These are phyloP conservation scores for Mellilla xanthometata DNA, from an alignment of 2,888 invertebrate genomes.

Conservation along the genomic window DNA sequence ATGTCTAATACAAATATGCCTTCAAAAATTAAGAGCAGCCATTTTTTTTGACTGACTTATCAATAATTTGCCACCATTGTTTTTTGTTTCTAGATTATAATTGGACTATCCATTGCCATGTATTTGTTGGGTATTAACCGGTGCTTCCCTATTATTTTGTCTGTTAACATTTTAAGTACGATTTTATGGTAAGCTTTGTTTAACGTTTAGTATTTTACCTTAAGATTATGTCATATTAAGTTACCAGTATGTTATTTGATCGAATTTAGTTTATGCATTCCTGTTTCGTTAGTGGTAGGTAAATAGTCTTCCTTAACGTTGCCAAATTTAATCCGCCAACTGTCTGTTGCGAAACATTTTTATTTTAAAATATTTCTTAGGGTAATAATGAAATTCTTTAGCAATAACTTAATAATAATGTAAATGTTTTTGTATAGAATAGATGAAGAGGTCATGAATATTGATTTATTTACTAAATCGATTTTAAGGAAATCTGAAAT, in stretches of 20 bases:
- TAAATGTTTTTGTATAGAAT: constrained; percentile 81
- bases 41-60: no score
- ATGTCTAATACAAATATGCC: no score
- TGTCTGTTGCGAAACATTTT: constrained; percentile 73
- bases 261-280: constrained; percentile 80
- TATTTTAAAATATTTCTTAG: constrained; percentile 68
- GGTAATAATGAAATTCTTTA: constrained; percentile 78
- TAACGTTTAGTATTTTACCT: constrained; percentile 51
- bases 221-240: constrained; percentile 66
- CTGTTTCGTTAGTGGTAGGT: constrained; percentile 80
- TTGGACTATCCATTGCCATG: no score
- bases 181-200: constrained; percentile 71
- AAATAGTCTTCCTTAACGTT: constrained; percentile 82
- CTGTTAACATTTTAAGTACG: constrained; percentile 53
- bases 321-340: constrained; percentile 80
- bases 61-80: no score
- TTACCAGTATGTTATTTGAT: constrained; percentile 78
- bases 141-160: constrained; percentile 80
- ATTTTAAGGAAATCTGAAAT: constrained; percentile 50
- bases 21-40: no score
- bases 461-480: constrained; percentile 58
- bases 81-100: no score
- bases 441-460: constrained; percentile 58
- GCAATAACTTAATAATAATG: constrained; percentile 78
- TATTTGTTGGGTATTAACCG: constrained; percentile 38